Base-by-base conservation (phyloP, 2,113 vertebrate genomes). In the Lampris incognitus region DNA sequence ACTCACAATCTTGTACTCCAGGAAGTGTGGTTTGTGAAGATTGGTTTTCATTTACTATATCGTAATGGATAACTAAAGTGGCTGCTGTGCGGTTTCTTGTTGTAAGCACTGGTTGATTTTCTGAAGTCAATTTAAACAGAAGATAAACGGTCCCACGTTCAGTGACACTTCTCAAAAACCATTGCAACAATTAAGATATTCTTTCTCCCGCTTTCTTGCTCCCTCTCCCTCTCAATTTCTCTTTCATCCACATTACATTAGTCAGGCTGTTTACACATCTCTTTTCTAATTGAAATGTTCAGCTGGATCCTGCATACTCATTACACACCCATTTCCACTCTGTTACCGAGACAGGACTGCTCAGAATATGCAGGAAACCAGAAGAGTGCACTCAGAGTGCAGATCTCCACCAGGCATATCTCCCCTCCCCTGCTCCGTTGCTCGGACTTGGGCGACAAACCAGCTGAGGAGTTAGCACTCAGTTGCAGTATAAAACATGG, bases 231-330 rank as follows among this genome's bases (percentile, higher is more conserved):
- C 57, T 39, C 10, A 9, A 9, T 59, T 1, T 59, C 57, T 59
- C 8, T 3, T 38, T 42, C 66, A 60, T 3, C 2, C 38, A 39
- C 36, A 59, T 13, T 41, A 42, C 50, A 62, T 71, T 67, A 56
- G 38, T 70, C 44, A 42, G 44, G 44, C 13, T 55, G 52, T 50
- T 6, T 5, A 24, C 54, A 58, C 58, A 72, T 83, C 79, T 64
- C 69, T 75, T 42, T 65, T 82, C 80, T 80, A 82, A 85, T 67
- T 84, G 49, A 64, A 69, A 56, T n/a, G 48, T 5, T 42, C 24
- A 75, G 68, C 54, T 46, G n/a, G 24, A 50, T 38, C 41, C 41
- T 6, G 41, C 4, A 24, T 58, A 67, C 60, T 50, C 3, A 11
- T 60, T 38, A 69, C 7, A 7, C 4, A 46, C 44, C 7, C 44